A percentile compares a stretch with the other conserved stretches of the same genome.
Evolutionary conservation across 1,140 invertebrate genomes (phyloP).

Genomic region (Danaus melanippus): DNA sequence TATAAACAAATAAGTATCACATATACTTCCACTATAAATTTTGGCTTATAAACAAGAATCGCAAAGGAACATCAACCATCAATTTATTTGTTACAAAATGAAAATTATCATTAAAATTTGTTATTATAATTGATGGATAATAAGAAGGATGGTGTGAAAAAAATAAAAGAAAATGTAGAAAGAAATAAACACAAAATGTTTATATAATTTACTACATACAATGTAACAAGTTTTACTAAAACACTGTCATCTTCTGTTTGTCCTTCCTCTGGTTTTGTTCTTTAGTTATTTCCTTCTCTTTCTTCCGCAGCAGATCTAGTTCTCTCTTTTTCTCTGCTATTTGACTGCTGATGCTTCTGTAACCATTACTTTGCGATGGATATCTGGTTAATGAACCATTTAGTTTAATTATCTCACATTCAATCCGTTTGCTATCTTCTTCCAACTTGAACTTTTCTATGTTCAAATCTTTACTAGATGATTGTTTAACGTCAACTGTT

Average conservation of each 20-base stretch:
- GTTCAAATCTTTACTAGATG: slow-evolving; percentile 79
- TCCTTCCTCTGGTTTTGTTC: slow-evolving; percentile 81
- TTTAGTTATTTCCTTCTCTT: slow-evolving; percentile 76
- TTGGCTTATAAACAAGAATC: too few species aligned
- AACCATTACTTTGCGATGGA: slow-evolving; percentile 68
- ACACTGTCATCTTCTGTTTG: slow-evolving; percentile 63
- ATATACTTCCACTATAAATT: too few species aligned
- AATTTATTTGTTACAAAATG: too few species aligned
- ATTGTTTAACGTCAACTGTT: slow-evolving; percentile 70
- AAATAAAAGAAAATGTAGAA: slow-evolving; percentile 7
- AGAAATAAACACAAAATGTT: slow-evolving; percentile 13
- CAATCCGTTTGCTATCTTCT: slow-evolving; percentile 79
- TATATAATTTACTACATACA: slow-evolving; percentile 16
- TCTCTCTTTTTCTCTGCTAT: slow-evolving; percentile 76
- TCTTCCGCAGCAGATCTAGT: slow-evolving; percentile 73
- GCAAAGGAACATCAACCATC: too few species aligned
- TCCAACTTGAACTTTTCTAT: slow-evolving; percentile 82
- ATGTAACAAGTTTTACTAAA: slow-evolving; percentile 33
- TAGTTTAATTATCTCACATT: slow-evolving; percentile 78
- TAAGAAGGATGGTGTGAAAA: not conserved
- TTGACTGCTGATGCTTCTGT: slow-evolving; percentile 75
- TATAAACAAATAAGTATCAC: too few species aligned
- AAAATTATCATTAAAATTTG: too few species aligned
- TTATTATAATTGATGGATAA: not conserved
- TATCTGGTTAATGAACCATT: slow-evolving; percentile 77